phyloP scores from a whole-genome alignment of 2,888 invertebrate genomes.

The Pharmacophagus antenor region DNA sequence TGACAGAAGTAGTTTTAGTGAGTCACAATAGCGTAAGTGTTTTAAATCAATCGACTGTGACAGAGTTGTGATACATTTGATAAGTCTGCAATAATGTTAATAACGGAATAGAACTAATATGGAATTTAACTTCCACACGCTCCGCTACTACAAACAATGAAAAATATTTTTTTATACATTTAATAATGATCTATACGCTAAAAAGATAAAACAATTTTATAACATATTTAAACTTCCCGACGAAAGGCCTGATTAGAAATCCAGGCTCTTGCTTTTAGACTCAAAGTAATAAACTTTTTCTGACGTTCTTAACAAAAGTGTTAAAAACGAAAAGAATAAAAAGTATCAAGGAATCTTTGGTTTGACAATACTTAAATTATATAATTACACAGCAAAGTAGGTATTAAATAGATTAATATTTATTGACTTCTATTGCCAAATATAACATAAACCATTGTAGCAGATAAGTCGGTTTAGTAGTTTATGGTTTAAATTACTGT shows the following conservation, averaged over 20 bases:
- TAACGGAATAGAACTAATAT: background rate
- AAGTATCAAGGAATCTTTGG: background rate
- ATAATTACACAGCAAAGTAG: background rate
- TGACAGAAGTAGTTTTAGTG: slow-evolving; percentile 10
- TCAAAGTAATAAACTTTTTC: background rate
- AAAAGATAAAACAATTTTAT: background rate
- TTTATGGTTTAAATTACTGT: slow-evolving; percentile 9
- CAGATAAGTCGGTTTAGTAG: slow-evolving; percentile 4
- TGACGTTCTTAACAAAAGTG: background rate
- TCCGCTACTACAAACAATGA: background rate
- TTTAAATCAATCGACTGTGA: slow-evolving; percentile 29
- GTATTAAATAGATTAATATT: slow-evolving; percentile 15
- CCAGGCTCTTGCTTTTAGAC: background rate
- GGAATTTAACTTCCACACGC: background rate
- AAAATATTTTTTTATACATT: background rate
- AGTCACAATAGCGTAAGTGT: slow-evolving; percentile 10
- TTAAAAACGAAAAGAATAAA: background rate
- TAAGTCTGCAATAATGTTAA: slow-evolving; percentile 23
- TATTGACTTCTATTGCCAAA: slow-evolving; percentile 13
- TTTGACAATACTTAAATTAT: background rate
- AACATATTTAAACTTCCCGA: background rate
- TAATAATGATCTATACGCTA: background rate
- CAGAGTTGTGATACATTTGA: slow-evolving; percentile 35
- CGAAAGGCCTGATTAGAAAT: background rate
- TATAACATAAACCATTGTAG: slow-evolving; percentile 14